phyloP scores from a whole-genome alignment of 2,797 vertebrate genomes.

The Coccyzus lansbergi region DNA sequence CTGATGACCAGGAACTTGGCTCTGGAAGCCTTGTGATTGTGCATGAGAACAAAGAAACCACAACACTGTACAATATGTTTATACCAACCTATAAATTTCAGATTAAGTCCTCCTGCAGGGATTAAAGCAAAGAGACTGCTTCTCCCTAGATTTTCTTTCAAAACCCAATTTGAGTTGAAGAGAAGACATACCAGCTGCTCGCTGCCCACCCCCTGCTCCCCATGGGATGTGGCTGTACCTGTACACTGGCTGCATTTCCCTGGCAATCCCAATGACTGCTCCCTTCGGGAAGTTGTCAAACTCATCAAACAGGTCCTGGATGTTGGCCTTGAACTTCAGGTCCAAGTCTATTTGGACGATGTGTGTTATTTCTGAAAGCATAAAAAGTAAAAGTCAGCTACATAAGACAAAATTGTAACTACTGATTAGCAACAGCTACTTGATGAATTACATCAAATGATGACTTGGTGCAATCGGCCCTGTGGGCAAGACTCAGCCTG shows the following conservation, averaged over 20 bases:
- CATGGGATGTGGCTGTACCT: slow-evolving; percentile 75
- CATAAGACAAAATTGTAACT: background rate
- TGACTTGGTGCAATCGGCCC: background rate
- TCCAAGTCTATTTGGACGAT: slow-evolving; percentile 95
- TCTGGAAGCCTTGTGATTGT: background rate
- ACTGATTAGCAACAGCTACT: background rate
- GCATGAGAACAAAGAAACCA: background rate
- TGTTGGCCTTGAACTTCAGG: slow-evolving; percentile 91
- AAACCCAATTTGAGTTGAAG: background rate
- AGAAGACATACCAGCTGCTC: background rate
- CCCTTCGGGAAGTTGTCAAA: slow-evolving; percentile 87
- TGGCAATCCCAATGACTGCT: slow-evolving; percentile 90
- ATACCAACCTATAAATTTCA: background rate
- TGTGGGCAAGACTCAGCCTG: background rate
- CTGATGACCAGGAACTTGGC: background rate
- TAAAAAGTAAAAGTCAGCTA: background rate
- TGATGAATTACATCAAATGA: accelerated
- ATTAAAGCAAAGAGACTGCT: background rate
- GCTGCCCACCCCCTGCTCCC: background rate
- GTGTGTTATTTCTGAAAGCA: slow-evolving; percentile 82
- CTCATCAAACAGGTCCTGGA: slow-evolving; percentile 92
- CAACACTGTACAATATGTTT: background rate
- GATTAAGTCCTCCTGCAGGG: background rate
- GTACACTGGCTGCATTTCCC: slow-evolving; percentile 98
- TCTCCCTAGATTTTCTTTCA: background rate